Conservation (phyloP, 2,888 invertebrate genomes). For the Neuroscelio doddi region DNA sequence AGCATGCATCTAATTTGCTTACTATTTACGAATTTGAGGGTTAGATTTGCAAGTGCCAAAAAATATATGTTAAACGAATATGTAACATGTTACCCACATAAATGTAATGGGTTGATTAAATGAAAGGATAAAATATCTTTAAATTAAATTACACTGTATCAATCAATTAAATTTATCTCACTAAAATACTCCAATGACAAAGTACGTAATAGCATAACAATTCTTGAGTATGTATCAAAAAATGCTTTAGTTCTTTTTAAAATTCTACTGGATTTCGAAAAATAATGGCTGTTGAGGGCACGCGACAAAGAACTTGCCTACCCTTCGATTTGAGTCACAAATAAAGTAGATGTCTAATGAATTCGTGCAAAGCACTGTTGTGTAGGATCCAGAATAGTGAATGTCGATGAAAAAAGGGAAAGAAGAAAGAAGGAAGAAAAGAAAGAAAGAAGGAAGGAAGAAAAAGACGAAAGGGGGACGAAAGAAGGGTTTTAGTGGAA, state of each 20-base stretch:
- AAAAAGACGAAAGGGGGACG: constrained; percentile 27
- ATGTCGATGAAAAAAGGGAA: constrained; percentile 42
- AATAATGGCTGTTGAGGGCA: constrained; percentile 35
- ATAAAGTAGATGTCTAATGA: constrained; percentile 44
- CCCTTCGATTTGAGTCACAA: constrained; percentile 34
- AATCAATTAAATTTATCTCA: too few relatives aligned
- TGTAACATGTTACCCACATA: too few relatives aligned
- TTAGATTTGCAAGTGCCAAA: too few relatives aligned
- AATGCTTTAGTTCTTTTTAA: constrained; percentile 14
- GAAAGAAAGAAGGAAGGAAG: constrained; percentile 36
- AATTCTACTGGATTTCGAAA: constrained; percentile 22
- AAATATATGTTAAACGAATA: too few relatives aligned
- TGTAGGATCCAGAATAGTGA: constrained; percentile 35
- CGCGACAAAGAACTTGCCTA: constrained; percentile 39
- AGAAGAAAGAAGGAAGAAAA: constrained; percentile 33
- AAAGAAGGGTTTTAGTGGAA: constrained; percentile 57
- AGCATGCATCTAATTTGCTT: too few relatives aligned
- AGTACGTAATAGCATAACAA: too few relatives aligned
- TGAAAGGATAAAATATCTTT: too few relatives aligned
- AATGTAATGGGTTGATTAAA: too few relatives aligned
- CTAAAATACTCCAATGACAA: too few relatives aligned
- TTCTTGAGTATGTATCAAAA: too few relatives aligned
- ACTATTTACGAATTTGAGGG: too few relatives aligned
- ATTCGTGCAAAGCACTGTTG: constrained; percentile 28
- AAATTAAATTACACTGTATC: too few relatives aligned